Evolutionary conservation across 2,888 invertebrate species (phyloP).

Genomic region (Lasioglossum vierecki): DNA sequence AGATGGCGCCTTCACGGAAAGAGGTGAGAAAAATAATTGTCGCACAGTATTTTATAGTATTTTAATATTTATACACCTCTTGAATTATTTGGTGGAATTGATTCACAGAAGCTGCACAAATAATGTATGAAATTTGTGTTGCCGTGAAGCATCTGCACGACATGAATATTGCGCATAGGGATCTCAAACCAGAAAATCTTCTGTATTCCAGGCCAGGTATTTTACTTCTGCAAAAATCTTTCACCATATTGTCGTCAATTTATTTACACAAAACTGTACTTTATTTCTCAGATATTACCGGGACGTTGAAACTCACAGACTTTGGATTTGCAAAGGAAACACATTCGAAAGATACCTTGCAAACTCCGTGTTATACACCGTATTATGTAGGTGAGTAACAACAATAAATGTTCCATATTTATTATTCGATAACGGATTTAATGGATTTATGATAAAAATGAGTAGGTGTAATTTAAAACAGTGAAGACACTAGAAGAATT

Average conservation of each 20-base stretch:
- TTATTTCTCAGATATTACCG: constrained; percentile 85
- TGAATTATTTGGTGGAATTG: constrained; percentile 1
- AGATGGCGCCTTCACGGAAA: constrained; percentile 98
- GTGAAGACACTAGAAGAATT: no score
- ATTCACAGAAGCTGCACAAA: constrained; percentile 93
- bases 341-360: constrained; percentile 92
- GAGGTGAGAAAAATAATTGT: constrained; percentile 85
- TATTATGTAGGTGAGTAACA: constrained; percentile 94
- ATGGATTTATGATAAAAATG: no score
- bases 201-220: constrained; percentile 91
- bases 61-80: neutral
- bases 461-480: no score
- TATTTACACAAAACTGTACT: neutral
- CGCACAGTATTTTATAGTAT: neutral
- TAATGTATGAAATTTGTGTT: constrained; percentile 98
- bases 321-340: constrained; percentile 99
- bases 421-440: neutral
- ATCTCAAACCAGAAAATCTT: constrained; percentile 98
- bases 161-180: constrained; percentile 97
- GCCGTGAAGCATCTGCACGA: constrained; percentile 97
- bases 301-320: constrained; percentile 97
- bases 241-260: neutral
- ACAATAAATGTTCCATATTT: constrained; percentile 45
- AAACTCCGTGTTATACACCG: constrained; percentile 99
- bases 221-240: constrained; percentile 17